Evolutionary conservation across 2,888 invertebrate species (phyloP).

Genomic region (Panorpa germanica): DNA sequence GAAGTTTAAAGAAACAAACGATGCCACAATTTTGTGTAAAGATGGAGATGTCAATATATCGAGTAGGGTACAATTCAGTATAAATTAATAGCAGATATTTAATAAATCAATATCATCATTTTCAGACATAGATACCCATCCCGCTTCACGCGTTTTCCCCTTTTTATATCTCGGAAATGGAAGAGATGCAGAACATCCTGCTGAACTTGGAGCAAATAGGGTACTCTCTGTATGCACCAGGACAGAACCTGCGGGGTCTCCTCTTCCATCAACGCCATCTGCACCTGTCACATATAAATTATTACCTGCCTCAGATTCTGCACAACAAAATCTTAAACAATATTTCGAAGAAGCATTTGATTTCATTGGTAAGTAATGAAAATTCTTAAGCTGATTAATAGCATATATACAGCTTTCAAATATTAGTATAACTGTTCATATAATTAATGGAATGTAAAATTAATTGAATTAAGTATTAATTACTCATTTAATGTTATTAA

Average conservation of each 20-base stretch:
- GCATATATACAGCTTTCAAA: too few relatives aligned
- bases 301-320: constrained; percentile 66
- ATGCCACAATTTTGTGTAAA: not conserved
- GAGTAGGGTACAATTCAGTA: not conserved
- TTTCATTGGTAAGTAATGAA: constrained; percentile 72
- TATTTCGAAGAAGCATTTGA: constrained; percentile 75
- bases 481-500: too few relatives aligned
- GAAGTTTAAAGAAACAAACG: not conserved
- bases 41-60: not conserved
- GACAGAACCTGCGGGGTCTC: constrained; percentile 40
- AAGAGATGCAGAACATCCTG: constrained; percentile 54
- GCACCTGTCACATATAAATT: constrained; percentile 39
- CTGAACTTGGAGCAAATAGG: constrained; percentile 52
- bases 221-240: constrained; percentile 70
- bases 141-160: constrained; percentile 59
- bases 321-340: constrained; percentile 71
- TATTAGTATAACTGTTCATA: too few relatives aligned
- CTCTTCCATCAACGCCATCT: constrained; percentile 44
- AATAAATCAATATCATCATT: constrained; percentile 10
- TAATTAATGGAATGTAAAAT: too few relatives aligned
- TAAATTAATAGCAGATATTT: not conserved
- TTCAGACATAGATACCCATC: constrained; percentile 51
- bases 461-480: too few relatives aligned
- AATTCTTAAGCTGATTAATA: too few relatives aligned
- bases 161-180: constrained; percentile 70